Evolutionary conservation across 2,888 invertebrate genomes (phyloP).

Genomic region (Icerya purchasi): DNA sequence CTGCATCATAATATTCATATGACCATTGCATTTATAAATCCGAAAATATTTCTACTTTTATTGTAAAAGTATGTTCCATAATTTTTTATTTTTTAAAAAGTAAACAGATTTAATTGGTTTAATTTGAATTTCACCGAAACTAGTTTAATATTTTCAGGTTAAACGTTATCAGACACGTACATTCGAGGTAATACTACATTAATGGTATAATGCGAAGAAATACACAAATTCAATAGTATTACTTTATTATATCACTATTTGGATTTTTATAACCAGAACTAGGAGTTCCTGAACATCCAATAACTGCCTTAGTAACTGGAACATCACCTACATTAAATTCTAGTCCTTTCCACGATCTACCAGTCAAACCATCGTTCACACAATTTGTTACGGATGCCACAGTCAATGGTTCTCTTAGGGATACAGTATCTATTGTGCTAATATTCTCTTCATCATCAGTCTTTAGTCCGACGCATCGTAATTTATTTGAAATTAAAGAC

Average conservation of each 20-base stretch:
- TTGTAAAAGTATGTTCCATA: too few species aligned
- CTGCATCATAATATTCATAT: too few species aligned
- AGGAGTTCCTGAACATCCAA: slow-evolving; percentile 59
- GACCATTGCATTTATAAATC: too few species aligned
- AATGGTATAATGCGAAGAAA: too few species aligned
- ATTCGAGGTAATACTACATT: too few species aligned
- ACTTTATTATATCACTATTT: neutral
- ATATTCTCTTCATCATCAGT: neutral
- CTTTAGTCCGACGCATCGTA: neutral
- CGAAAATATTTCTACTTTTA: too few species aligned
- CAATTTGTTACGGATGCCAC: neutral
- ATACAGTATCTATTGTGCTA: neutral
- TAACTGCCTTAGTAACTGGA: slow-evolving; percentile 39
- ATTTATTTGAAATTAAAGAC: neutral
- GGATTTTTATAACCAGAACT: slow-evolving; percentile 18
- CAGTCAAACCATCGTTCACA: slow-evolving; percentile 40
- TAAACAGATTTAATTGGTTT: too few species aligned
- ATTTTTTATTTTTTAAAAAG: too few species aligned
- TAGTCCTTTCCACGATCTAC: slow-evolving; percentile 64
- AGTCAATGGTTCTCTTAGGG: neutral
- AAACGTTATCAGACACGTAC: too few species aligned
- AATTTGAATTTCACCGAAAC: too few species aligned
- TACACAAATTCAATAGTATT: too few species aligned
- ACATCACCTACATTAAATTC: slow-evolving; percentile 52
- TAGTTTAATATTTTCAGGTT: too few species aligned